Conservation (phyloP, 2,888 invertebrate species). For the Piscicola geometra region DNA sequence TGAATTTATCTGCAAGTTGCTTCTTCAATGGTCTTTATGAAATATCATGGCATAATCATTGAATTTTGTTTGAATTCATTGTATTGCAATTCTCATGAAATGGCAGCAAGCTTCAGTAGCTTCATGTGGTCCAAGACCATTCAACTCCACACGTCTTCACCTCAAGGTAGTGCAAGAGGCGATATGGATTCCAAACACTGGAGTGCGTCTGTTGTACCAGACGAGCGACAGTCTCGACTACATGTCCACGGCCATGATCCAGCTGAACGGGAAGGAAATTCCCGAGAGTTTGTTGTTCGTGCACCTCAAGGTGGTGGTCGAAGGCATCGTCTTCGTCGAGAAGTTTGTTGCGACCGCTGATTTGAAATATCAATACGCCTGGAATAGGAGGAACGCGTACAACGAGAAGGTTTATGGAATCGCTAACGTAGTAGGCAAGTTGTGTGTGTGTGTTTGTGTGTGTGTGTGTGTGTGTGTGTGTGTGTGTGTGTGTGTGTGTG, state of each 20-base stretch:
- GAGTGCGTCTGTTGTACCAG: constrained; percentile 86
- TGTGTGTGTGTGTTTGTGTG: no score
- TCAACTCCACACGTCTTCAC: no score
- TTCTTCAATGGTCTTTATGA: no score
- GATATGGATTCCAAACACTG: constrained; percentile 85
- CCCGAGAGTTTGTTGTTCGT: constrained; percentile 60
- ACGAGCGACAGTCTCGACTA: constrained; percentile 91
- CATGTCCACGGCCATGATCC: constrained; percentile 76
- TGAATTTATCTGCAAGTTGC: no score
- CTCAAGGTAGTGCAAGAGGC: constrained; percentile 97
- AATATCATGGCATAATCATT: no score
- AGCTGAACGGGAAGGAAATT: constrained; percentile 52
- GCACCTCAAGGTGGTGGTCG: constrained; percentile 81
- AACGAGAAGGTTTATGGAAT: constrained; percentile 96
- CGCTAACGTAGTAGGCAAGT: constrained; percentile 81
- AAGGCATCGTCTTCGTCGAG: constrained; percentile 86
- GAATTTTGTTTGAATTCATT: no score
- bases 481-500: no score
- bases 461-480: no score
- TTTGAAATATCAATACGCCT: constrained; percentile 88
- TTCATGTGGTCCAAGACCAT: no score
- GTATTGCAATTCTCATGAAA: no score
- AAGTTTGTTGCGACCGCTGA: constrained; percentile 93
- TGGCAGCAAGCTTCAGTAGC: no score
- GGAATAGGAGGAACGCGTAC: constrained; percentile 96